Base-by-base conservation (phyloP, 2,113 vertebrate species). In the Muntiacus reevesi region DNA sequence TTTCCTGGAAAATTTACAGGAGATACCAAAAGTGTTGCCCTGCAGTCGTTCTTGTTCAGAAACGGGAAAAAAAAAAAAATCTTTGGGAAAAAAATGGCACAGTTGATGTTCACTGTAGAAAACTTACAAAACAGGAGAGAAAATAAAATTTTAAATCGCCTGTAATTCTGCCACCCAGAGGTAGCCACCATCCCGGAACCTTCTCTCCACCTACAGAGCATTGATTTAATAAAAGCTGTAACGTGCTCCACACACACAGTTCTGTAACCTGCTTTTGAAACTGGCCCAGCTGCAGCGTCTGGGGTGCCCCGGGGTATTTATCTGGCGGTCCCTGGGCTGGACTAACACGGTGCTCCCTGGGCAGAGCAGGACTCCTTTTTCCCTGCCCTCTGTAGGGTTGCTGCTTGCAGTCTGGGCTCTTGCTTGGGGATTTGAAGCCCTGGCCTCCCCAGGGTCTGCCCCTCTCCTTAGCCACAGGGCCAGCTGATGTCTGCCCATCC, bases 401-500 rank as follows among this genome's bases (percentile, higher is more conserved):
- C 95, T 74, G n/a, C 94, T 93, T 92, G 81, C 88, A 74, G 94
- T 96, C 97, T 95, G 91, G 85, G 54, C 84, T 93, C 97, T 84
- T 3, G 23, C 88, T 36, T 96, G 97, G 95, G 88, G 67, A 71
- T 93, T 67, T 47, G 94, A 96, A 95, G 74, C 62, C 52, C 57
- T 96, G 89, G 67, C 89, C 87, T 98, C 91, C 93, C 96, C 90
- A 36, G 86, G 83, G 62, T 36, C 91, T 82, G 79, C 81, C 79
- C 83, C 96, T 90, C 91, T 87, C 94, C 95, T 92, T 93, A 97
- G 96, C 71, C 60, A 95, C 10, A 6, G 27, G 67, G n/a, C 62
- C 45, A 45, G 97, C 95, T 64, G 92, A 93, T 87, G 96, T 57
- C 97, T 95, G 89, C 87, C 45, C 15, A 12, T 4, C 2, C 81